Base-by-base conservation (phyloP, 1,140 invertebrate species). In the Harpegnathos saltator region DNA sequence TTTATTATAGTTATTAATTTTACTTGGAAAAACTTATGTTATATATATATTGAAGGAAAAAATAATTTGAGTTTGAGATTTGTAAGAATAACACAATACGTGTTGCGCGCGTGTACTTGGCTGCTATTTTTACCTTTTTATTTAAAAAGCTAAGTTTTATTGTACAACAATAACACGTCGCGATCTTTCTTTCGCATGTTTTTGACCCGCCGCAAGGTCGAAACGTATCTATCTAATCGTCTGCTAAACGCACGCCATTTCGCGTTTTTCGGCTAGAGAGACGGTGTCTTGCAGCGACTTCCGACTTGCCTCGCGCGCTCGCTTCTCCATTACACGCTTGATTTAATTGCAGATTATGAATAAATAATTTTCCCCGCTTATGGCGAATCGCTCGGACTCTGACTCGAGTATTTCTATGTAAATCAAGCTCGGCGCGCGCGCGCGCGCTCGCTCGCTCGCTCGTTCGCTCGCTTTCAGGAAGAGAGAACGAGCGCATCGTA, bases 371-470 rank as follows among this genome's bases (percentile, higher is more conserved):
- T 24, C 17, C 12, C 11, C 14, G n/a, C 4, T 54, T 54, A 56
- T 24, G 15, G 19, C n/a, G 12, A 7, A 78, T 54, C 14, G 14
- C 14, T 52, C 26, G 19, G 48, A 62, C 61, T 50, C 15, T 38
- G 38, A 54, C 11, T 26, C 33, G 48, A 48, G 22, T n/a, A 52
- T 69, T 24, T 44, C 52, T 80, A 58, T 80, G 33, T 77, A 87
- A 87, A 86, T 87, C 62, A 74, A 61, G 26, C 11, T 44, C 33
- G 2, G 1, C 54, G 19, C 17, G 12, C 33, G 11, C 54, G 38
- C 69, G 56, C n/a, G n/a, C n/a, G n/a, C n/a, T n/a, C n/a, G n/a
- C n/a, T n/a, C n/a, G n/a, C n/a, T n/a, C n/a, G n/a, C n/a, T n/a
- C n/a, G n/a, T n/a, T n/a, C n/a, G n/a, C n/a, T n/a, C n/a, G 80